phyloP scores from a whole-genome alignment of 2,113 vertebrate species.

The Rousettus leschenaultii region DNA sequence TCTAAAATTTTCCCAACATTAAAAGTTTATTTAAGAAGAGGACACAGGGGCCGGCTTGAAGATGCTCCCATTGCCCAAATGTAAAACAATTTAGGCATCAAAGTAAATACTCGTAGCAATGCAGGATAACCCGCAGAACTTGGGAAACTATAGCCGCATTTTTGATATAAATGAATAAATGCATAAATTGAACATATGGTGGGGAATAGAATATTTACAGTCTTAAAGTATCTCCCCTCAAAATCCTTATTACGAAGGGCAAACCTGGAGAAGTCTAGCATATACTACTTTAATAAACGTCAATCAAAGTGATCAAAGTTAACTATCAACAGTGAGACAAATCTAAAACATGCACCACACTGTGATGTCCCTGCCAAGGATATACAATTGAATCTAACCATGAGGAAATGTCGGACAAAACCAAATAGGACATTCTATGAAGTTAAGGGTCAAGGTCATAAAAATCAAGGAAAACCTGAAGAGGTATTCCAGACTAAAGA shows the following conservation, averaged over 20 bases:
- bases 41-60: neutral
- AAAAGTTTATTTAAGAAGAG: slow-evolving; percentile 1
- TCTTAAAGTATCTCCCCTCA: neutral
- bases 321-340: neutral
- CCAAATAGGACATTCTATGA: neutral
- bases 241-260: neutral
- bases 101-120: neutral
- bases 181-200: neutral
- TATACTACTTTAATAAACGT: neutral
- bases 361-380: neutral
- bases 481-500: neutral
- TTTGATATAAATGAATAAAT: neutral
- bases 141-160: neutral
- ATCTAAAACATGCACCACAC: neutral
- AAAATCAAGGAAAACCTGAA: neutral
- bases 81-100: neutral
- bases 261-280: neutral
- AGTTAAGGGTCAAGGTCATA: neutral
- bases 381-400: neutral
- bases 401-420: neutral
- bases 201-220: neutral
- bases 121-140: neutral
- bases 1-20: neutral
- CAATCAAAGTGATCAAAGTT: neutral
- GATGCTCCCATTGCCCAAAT: neutral